Conservation (phyloP, 2,797 vertebrate species). For the Scomberomorus guttatus region DNA sequence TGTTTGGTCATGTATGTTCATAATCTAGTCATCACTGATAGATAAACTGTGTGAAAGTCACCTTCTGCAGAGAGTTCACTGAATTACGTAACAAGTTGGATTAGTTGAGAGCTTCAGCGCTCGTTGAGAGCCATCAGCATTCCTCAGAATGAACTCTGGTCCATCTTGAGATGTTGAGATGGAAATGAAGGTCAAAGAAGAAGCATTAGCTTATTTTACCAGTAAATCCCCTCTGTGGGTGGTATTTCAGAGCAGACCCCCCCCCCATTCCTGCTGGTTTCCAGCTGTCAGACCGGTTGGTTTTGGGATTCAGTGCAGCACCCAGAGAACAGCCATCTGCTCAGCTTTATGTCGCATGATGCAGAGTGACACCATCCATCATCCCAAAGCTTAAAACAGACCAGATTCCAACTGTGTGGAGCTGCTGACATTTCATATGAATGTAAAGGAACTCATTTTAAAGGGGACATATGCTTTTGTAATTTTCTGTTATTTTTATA, state of each 20-base stretch:
- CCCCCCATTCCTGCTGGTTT: constrained; percentile 22
- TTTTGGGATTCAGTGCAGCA: constrained; percentile 7
- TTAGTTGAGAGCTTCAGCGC: constrained; percentile 11
- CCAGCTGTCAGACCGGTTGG: constrained; percentile 46
- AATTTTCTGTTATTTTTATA: too few relatives aligned
- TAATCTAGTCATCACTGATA: constrained; percentile 1
- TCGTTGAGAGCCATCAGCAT: constrained; percentile 16
- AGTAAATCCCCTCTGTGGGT: constrained; percentile 32
- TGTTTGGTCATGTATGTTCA: constrained; percentile 23
- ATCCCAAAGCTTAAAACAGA: not conserved
- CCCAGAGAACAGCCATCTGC: constrained; percentile 40
- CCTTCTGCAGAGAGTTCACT: not conserved
- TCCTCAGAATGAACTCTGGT: not conserved
- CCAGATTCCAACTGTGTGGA: constrained; percentile 27
- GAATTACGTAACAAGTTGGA: constrained; percentile 33
- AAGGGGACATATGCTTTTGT: too few relatives aligned
- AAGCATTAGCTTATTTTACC: constrained; percentile 4
- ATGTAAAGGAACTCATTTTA: too few relatives aligned
- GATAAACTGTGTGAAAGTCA: not conserved
- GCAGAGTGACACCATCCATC: not conserved
- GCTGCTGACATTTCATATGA: constrained; percentile 6
- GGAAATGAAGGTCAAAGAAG: constrained; percentile 43
- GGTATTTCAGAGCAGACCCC: constrained; percentile 19
- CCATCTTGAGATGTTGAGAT: constrained; percentile 10
- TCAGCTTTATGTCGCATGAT: not conserved